phyloP scores from a whole-genome alignment of 2,888 invertebrate species.

The Rhagonycha lutea region DNA sequence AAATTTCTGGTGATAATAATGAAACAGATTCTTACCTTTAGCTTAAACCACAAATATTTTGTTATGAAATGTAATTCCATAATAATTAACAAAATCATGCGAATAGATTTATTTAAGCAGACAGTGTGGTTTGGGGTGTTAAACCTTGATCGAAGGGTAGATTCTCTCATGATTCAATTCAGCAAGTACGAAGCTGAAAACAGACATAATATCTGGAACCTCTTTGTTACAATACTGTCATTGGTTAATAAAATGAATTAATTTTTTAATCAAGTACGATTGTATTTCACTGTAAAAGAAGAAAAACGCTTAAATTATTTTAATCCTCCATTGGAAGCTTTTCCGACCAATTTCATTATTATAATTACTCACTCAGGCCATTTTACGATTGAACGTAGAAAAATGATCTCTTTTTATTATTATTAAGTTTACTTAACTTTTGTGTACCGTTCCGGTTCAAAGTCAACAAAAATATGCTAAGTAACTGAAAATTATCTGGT shows the following conservation, averaged over 20 bases:
- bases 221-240: not conserved
- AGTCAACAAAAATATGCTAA: not conserved
- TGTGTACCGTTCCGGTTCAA: not conserved
- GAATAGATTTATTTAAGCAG: not conserved
- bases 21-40: not conserved
- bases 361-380: not conserved
- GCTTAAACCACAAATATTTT: not conserved
- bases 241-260: not conserved
- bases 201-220: not conserved
- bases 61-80: not conserved
- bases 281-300: not conserved
- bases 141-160: not conserved
- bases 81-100: not conserved
- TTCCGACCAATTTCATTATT: not conserved
- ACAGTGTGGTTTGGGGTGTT: not conserved
- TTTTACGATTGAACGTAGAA: not conserved
- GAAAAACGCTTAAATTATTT: not conserved
- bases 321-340: not conserved
- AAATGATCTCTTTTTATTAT: not conserved
- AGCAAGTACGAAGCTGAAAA: not conserved
- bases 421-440: not conserved
- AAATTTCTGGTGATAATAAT: not conserved
- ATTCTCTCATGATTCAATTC: not conserved
- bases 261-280: not conserved
- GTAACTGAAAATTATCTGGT: not conserved